phyloP scores from a whole-genome alignment of 2,113 vertebrate species.

The Carlito syrichta region DNA sequence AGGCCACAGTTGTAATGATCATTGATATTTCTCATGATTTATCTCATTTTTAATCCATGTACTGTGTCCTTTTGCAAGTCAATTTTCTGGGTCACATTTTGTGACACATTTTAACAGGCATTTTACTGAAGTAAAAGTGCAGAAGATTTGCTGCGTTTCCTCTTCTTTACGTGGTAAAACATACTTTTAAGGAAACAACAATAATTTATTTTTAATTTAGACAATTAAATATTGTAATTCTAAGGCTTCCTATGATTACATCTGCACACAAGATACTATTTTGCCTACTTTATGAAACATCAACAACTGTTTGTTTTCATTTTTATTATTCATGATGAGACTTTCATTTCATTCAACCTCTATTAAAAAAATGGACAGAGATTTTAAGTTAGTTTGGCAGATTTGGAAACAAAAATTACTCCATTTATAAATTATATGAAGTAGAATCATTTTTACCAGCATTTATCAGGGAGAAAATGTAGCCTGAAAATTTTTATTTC shows the following conservation, averaged over 20 bases:
- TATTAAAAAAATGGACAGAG: neutral
- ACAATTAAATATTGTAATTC: neutral
- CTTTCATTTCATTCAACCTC: neutral
- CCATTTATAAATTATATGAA: neutral
- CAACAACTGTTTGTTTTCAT: neutral
- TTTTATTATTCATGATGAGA: neutral
- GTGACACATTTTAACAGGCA: conserved; percentile 37
- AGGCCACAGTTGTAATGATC: neutral
- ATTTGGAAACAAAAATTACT: neutral
- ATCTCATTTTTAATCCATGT: conserved; percentile 26
- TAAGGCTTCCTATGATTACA: neutral
- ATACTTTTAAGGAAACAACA: conserved; percentile 14
- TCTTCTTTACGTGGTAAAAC: neutral
- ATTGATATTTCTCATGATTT: conserved; percentile 28
- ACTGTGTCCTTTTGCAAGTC: conserved; percentile 44
- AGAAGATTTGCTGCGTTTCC: neutral
- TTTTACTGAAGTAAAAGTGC: conserved; percentile 51
- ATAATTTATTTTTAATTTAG: conserved; percentile 48
- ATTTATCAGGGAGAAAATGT: neutral
- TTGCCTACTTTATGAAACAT: neutral
- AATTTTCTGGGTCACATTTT: conserved; percentile 62
- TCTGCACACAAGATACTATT: neutral
- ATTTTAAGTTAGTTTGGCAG: neutral
- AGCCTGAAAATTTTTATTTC: neutral
- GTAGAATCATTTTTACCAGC: neutral